Conservation (phyloP, 2,113 vertebrate species). For the Pantherophis guttatus region DNA sequence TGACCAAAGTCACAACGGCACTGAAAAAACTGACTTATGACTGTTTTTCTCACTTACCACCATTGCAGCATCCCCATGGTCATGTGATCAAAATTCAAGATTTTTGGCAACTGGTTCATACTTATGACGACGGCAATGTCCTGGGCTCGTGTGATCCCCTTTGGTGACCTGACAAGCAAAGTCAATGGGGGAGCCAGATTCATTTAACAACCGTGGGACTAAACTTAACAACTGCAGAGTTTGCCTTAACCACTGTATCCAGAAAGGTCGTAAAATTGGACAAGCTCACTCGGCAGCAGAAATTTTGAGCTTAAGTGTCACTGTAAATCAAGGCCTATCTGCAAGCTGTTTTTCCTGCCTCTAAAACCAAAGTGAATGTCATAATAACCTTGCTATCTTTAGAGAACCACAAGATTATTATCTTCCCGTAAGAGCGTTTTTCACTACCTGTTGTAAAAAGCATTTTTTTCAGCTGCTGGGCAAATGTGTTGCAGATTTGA, state of each 20-base stretch:
- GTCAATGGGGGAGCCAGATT: not conserved
- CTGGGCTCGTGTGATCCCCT: too few relatives aligned
- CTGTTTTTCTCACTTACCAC: not conserved
- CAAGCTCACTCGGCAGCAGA: not conserved
- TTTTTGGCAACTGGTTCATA: not conserved
- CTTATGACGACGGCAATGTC: too few relatives aligned
- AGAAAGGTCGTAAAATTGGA: not conserved
- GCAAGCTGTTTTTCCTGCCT: not conserved
- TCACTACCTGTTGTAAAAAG: not conserved
- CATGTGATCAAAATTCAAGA: not conserved
- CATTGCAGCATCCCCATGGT: not conserved
- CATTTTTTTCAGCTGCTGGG: not conserved
- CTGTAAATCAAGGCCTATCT: not conserved
- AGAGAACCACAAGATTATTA: not conserved
- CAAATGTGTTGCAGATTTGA: not conserved
- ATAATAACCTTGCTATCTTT: not conserved
- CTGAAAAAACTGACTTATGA: not conserved
- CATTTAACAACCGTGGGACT: not conserved
- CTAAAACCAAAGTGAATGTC: not conserved
- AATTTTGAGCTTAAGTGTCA: not conserved
- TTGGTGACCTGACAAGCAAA: too few relatives aligned
- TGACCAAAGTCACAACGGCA: accelerated
- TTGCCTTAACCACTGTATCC: not conserved
- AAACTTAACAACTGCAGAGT: not conserved
- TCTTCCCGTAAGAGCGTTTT: not conserved